Conservation (phyloP, 2,797 vertebrate species). For the Brotula barbata region DNA sequence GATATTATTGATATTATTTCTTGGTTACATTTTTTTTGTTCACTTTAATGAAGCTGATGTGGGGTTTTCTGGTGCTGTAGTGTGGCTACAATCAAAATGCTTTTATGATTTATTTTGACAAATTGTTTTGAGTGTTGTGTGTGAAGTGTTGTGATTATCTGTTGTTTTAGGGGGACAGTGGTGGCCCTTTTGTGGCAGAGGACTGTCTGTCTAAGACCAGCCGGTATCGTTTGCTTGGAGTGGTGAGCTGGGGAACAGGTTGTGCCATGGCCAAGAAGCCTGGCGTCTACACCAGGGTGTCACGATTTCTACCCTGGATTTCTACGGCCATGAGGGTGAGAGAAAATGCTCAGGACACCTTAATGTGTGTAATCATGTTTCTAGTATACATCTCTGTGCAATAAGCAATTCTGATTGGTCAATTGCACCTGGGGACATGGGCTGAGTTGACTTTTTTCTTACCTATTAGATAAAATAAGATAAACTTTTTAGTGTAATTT, state of each 20-base stretch:
- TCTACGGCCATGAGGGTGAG: slow-evolving; percentile 89
- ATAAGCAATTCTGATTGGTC: no score
- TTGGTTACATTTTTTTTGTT: not conserved
- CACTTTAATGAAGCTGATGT: not conserved
- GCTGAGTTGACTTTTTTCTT: no score
- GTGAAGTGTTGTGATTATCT: slow-evolving; percentile 3
- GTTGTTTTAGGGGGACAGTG: slow-evolving; percentile 86
- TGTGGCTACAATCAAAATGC: not conserved
- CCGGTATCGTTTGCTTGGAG: slow-evolving; percentile 86
- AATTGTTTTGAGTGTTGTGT: not conserved
- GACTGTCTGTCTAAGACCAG: slow-evolving; percentile 83
- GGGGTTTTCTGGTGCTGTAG: not conserved
- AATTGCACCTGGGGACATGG: no score
- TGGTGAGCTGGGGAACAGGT: slow-evolving; percentile 93
- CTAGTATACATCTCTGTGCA: no score
- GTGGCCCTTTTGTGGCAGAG: slow-evolving; percentile 87
- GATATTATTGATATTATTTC: no score
- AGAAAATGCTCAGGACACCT: not conserved
- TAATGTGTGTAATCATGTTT: no score
- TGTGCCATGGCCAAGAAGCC: slow-evolving; percentile 91
- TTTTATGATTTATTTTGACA: not conserved
- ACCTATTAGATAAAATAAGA: no score
- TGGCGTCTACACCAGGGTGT: slow-evolving; percentile 89
- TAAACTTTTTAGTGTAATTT: no score
- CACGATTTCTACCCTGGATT: slow-evolving; percentile 89